phyloP scores from a whole-genome alignment of 2,888 invertebrate species.

The Drosophila limbata region DNA sequence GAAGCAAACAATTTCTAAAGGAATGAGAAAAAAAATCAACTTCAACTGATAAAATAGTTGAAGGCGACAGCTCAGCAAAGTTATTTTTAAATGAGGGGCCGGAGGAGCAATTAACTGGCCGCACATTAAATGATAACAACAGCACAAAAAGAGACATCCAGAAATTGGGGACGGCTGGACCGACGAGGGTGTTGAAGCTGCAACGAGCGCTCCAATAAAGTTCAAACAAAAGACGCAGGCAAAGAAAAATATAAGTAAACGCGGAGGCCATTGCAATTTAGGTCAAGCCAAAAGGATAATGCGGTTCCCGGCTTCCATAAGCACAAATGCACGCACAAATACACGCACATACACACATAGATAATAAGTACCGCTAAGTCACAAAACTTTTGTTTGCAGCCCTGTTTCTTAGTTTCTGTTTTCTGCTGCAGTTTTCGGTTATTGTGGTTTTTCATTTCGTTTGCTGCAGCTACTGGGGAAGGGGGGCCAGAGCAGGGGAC shows the following conservation, averaged over 20 bases:
- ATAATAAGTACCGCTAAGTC: constrained; percentile 43
- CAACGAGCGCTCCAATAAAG: constrained; percentile 44
- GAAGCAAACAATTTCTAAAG: constrained; percentile 16
- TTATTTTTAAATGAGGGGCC: constrained; percentile 35
- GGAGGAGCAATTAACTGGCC: constrained; percentile 71
- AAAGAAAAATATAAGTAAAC: constrained; percentile 30
- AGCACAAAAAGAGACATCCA: constrained; percentile 10
- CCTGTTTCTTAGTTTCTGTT: constrained; percentile 26
- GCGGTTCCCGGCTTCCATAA: constrained; percentile 59
- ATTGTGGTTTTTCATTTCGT: constrained; percentile 36
- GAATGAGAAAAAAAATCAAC: constrained; percentile 35
- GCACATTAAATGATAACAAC: constrained; percentile 71
- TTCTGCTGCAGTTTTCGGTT: constrained; percentile 48
- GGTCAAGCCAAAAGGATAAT: constrained; percentile 75
- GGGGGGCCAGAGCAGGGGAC: constrained; percentile 11
- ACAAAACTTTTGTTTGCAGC: constrained; percentile 63
- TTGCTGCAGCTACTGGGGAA: background rate
- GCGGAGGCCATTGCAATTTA: constrained; percentile 58
- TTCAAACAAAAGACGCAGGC: constrained; percentile 57
- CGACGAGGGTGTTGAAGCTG: constrained; percentile 15
- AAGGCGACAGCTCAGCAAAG: constrained; percentile 57
- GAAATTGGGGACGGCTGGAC: background rate
- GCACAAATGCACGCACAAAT: constrained; percentile 15
- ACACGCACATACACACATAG: constrained; percentile 9
- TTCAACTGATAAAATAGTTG: constrained; percentile 65